phyloP scores from a whole-genome alignment of 53 echinoderm and acorn worm genomes.

The Paracentrotus lividus region DNA sequence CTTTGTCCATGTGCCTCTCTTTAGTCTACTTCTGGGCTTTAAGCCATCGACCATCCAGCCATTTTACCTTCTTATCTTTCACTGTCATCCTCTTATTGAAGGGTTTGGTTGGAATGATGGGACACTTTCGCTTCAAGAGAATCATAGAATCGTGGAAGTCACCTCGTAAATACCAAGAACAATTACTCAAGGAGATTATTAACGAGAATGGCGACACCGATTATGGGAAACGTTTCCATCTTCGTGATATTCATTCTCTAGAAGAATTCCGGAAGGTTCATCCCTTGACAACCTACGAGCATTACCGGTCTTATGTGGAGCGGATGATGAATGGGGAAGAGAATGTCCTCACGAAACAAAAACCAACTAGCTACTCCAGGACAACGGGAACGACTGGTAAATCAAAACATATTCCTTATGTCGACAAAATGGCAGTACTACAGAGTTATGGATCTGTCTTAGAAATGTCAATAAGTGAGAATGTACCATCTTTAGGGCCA shows the following conservation, averaged over 20 bases:
- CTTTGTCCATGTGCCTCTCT: not conserved
- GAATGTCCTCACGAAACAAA: slow-evolving; percentile 75
- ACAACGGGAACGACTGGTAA: slow-evolving; percentile 86
- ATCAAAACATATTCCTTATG: slow-evolving; percentile 75
- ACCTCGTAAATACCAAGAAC: slow-evolving; percentile 75
- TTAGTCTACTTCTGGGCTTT: slow-evolving; percentile 23
- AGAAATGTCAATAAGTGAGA: not conserved
- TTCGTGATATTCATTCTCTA: slow-evolving; percentile 70
- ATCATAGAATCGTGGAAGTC: slow-evolving; percentile 52
- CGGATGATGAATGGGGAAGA: slow-evolving; percentile 77
- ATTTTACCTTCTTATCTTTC: not conserved
- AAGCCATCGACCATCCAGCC: slow-evolving; percentile 10
- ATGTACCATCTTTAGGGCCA: slow-evolving; percentile 13
- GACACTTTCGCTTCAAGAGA: not conserved
- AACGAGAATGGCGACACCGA: slow-evolving; percentile 76
- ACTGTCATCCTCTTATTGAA: not conserved
- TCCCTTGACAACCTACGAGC: slow-evolving; percentile 77
- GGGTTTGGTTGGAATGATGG: not conserved
- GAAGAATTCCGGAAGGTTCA: slow-evolving; percentile 75
- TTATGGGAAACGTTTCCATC: slow-evolving; percentile 71
- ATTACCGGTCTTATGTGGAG: slow-evolving; percentile 76
- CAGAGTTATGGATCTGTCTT: not conserved
- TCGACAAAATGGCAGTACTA: not conserved
- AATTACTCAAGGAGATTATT: slow-evolving; percentile 67
- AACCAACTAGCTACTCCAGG: slow-evolving; percentile 58